Conservation (phyloP, 2,113 vertebrate genomes). For the Diphyllodes magnificus region DNA sequence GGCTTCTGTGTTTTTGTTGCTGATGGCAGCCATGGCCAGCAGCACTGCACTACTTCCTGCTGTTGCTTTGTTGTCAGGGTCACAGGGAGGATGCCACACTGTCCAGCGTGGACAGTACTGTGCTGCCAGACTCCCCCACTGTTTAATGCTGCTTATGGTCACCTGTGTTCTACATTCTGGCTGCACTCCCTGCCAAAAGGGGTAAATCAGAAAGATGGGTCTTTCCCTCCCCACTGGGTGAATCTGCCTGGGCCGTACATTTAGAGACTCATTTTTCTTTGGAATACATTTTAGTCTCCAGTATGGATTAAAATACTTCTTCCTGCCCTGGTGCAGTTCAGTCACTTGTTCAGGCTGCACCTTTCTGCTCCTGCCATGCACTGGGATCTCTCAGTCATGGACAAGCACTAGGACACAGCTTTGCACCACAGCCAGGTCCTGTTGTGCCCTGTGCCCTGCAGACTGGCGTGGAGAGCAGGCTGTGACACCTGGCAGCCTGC, state of each 20-base stretch:
- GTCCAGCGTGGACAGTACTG: not conserved
- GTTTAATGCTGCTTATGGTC: not conserved
- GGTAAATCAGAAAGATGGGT: not conserved
- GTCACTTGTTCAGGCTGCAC: not conserved
- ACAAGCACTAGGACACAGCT: not conserved
- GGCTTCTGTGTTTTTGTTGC: conserved; percentile 12
- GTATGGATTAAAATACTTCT: not conserved
- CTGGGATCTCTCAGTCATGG: not conserved
- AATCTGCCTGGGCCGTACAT: not conserved
- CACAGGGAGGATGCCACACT: not conserved
- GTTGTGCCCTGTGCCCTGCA: fast-evolving
- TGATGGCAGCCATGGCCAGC: not conserved
- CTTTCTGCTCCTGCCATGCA: not conserved
- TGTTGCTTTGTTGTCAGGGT: not conserved
- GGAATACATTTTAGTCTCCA: not conserved
- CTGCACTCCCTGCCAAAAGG: not conserved
- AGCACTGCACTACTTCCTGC: not conserved
- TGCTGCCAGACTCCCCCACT: not conserved
- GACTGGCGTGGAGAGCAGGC: not conserved
- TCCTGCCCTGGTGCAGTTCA: not conserved
- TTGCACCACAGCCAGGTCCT: not conserved
- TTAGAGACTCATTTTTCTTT: not conserved
- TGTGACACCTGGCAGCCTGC: not conserved
- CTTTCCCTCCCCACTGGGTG: not conserved
- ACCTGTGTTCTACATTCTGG: not conserved